phyloP scores from a whole-genome alignment of 2,797 vertebrate species.

The Anguilla marmorata region DNA sequence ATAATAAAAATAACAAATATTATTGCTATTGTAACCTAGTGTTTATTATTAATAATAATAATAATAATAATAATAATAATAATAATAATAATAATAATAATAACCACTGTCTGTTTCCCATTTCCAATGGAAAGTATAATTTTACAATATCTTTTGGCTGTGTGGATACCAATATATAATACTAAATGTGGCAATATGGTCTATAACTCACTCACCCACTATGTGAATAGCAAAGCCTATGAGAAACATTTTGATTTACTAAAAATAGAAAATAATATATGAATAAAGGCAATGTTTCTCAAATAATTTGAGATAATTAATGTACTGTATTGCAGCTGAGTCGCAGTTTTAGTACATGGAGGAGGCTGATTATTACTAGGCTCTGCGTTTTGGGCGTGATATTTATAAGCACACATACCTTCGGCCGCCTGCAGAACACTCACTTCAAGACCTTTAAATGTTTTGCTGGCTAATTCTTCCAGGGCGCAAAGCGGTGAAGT shows the following conservation, averaged over 20 bases:
- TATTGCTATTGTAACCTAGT: background rate
- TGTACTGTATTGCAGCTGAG: background rate
- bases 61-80: no score
- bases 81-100: background rate
- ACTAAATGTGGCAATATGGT: background rate
- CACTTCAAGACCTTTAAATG: conserved; percentile 90
- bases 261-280: background rate
- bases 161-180: background rate
- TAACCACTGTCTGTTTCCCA: no score
- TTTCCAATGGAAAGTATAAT: background rate
- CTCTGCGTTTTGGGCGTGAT: background rate
- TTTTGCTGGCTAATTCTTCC: conserved; percentile 88
- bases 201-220: background rate
- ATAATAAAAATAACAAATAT: no score
- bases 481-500: conserved; percentile 86
- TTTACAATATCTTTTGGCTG: background rate
- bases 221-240: background rate
- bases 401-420: conserved; percentile 65
- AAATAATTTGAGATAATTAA: background rate
- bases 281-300: background rate
- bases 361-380: background rate
- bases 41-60: background rate
- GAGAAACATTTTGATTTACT: background rate
- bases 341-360: background rate
- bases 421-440: conserved; percentile 88